Percentiles rank a stretch among this genome's conserved stretches.
phyloP scores from a whole-genome alignment of 2,113 vertebrate species.

The Ginglymostoma cirratum region DNA sequence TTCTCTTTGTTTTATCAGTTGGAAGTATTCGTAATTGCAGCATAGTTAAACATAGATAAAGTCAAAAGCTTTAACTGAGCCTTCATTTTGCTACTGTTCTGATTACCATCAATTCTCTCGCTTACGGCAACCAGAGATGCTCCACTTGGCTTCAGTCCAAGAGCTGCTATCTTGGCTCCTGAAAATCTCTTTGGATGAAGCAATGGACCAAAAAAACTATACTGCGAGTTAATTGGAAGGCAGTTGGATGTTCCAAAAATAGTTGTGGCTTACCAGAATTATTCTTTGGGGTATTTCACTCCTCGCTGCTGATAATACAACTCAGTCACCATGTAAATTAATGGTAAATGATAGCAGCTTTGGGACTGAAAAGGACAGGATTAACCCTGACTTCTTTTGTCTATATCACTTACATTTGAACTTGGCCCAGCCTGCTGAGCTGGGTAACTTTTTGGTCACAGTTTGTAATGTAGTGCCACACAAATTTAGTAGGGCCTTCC shows the following conservation, averaged over 20 bases:
- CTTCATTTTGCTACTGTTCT: background rate
- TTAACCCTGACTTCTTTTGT: background rate
- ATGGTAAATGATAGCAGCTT: background rate
- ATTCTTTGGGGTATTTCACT: background rate
- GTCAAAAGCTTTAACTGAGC: background rate
- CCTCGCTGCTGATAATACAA: background rate
- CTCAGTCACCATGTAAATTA: background rate
- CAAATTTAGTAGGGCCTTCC: background rate
- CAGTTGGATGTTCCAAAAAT: background rate
- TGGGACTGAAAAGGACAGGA: background rate
- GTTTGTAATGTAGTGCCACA: background rate
- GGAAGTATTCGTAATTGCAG: constrained; percentile 16
- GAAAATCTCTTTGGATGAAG: background rate
- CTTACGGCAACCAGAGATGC: background rate
- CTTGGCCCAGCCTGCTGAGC: background rate
- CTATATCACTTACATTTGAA: background rate
- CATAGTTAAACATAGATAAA: background rate
- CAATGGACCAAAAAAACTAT: background rate
- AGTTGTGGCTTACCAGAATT: background rate
- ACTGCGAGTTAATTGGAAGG: background rate
- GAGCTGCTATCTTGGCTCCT: background rate
- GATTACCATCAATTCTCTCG: background rate
- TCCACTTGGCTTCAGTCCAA: background rate
- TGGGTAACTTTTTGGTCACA: background rate
- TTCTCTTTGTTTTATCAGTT: background rate